These are phyloP conservation scores for Idaea straminata DNA, from an alignment of 2,888 invertebrate species.

Conservation along the genomic window DNA sequence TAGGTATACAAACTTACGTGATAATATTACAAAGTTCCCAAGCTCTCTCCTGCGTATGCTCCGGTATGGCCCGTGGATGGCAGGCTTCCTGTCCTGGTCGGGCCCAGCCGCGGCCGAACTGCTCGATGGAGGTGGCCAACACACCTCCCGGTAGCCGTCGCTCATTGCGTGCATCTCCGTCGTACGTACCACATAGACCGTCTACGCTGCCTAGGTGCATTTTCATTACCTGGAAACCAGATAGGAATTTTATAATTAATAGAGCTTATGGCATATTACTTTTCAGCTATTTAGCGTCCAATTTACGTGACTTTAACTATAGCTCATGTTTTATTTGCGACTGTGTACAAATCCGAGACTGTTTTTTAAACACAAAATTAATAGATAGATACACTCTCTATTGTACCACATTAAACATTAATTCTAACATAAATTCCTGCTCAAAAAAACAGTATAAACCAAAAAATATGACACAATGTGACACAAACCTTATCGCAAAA, in stretches of 20 bases:
- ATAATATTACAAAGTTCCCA: constrained; percentile 85
- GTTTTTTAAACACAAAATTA: too few species aligned
- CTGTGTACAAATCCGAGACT: too few species aligned
- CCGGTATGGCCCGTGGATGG: constrained; percentile 81
- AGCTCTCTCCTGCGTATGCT: constrained; percentile 81
- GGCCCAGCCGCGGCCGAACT: constrained; percentile 90
- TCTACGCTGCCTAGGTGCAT: constrained; percentile 83
- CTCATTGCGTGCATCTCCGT: constrained; percentile 84
- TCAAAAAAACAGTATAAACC: too few species aligned
- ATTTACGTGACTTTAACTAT: too few species aligned
- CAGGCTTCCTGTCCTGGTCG: constrained; percentile 80
- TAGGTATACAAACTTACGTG: constrained; percentile 67
- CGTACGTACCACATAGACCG: constrained; percentile 90
- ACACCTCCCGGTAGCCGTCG: constrained; percentile 85
- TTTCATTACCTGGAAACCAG: constrained; percentile 62
- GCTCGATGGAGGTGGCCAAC: constrained; percentile 80
- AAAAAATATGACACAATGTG: too few species aligned
- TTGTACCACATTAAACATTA: too few species aligned
- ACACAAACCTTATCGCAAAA: too few species aligned
- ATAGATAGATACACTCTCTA: too few species aligned
- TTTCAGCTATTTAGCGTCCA: too few species aligned
- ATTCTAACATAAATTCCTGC: too few species aligned
- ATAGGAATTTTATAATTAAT: background rate
- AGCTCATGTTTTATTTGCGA: too few species aligned
- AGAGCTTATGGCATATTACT: too few species aligned